Evolutionary conservation across 2,113 vertebrate species (phyloP), one percentile per base, ranked within the genome.

Genomic region (Heterochromis multidens): DNA sequence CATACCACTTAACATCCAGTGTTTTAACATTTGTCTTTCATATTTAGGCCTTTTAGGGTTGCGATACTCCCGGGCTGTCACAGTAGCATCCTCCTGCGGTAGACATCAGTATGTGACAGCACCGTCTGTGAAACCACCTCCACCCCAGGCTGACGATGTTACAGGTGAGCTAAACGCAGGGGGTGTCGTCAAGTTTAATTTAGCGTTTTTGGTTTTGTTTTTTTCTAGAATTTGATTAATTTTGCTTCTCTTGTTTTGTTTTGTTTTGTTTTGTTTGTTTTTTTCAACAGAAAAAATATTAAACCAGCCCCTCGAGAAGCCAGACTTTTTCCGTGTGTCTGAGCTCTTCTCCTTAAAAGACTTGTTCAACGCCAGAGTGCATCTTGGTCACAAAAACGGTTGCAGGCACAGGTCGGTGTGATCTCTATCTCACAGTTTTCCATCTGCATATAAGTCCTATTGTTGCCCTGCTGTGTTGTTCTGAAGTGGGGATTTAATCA

Each of bases 361-460:
- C 17, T 95, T 99, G 23, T 99, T 99, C 11, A 90, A 98, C 0
- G 97, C 99, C 56, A 96, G 97, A 0, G 97, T 99, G 29, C 98
- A 99, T 87, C 96, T 99, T 27, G 99, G 98, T 2, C 99, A 99
- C 88, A 99, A 99, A 60, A 97, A 96, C 2, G 97, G 96, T 3
- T 98, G 98, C 87, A 96, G 99, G 7, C 97, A 99, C 93, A 96
- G 97, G 99, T 99, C 77, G 43, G 91, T 86, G 2, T 57, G 14
- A 35, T 29, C 12, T 21, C 31, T 52, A 31, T 13, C 10, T 74
- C 25, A 52, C 49, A 31, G 17, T 31, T 31, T 31, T n/a, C 54
- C 29, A 49, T 49, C 67, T 29, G 67, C 40, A 40, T 43, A 43
- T 40, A 70, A 46, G 16, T 27, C 17, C 25, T 74, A 19, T 17